phyloP scores from a whole-genome alignment of 2,113 vertebrate species.

The Lepus americanus region DNA sequence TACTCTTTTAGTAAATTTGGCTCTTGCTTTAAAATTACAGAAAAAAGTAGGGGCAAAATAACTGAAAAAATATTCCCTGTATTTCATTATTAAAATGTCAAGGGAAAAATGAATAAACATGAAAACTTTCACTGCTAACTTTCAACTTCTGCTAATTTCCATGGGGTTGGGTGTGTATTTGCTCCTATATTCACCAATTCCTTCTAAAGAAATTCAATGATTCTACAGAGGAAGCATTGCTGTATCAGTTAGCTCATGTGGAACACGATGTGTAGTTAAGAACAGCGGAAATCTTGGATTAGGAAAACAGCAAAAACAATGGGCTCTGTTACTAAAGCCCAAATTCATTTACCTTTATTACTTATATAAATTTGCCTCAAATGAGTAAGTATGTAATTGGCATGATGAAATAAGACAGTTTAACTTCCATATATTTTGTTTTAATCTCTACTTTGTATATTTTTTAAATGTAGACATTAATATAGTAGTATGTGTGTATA shows the following conservation, averaged over 20 bases:
- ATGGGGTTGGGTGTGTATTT: background rate
- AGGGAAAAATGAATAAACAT: background rate
- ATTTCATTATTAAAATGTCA: background rate
- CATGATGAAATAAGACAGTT: background rate
- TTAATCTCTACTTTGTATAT: background rate
- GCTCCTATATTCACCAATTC: background rate
- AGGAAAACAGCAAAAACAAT: background rate
- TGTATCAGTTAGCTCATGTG: background rate
- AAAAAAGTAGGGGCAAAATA: background rate
- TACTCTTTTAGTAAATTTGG: background rate
- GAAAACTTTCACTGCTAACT: background rate
- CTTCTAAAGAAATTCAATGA: background rate
- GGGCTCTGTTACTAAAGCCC: background rate
- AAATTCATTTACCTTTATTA: background rate
- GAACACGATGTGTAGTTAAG: background rate
- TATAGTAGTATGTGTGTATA: background rate
- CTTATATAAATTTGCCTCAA: background rate
- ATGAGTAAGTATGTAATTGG: background rate
- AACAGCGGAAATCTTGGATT: background rate
- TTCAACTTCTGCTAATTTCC: background rate
- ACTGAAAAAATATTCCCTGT: background rate
- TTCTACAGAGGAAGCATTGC: background rate
- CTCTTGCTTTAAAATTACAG: background rate
- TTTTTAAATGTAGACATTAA: background rate
- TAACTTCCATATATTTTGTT: background rate